A percentile compares a stretch with the other conserved stretches of the same genome.
These are phyloP conservation scores for Drosophila birchii DNA, from an alignment of 2,888 invertebrate species.

Conservation along the genomic window DNA sequence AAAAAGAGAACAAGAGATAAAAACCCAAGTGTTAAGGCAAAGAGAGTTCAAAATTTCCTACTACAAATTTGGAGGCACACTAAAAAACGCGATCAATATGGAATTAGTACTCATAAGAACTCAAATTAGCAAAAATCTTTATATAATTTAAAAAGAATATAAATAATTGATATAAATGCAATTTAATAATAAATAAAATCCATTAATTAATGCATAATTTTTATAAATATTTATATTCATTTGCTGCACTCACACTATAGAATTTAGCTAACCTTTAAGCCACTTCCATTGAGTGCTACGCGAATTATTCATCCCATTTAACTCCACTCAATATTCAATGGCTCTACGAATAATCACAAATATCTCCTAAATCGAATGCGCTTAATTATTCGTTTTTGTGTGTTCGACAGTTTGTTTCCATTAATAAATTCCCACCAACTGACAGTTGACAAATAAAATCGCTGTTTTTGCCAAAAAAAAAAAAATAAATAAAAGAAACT, in stretches of 20 bases:
- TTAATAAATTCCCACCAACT: conserved; percentile 49
- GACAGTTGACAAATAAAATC: conserved; percentile 49
- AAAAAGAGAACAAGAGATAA: background rate
- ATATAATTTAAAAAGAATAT: too few species aligned
- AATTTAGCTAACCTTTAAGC: conserved; percentile 13
- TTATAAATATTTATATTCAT: background rate
- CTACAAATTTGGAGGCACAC: background rate
- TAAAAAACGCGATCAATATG: too few species aligned
- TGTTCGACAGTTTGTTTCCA: conserved; percentile 49
- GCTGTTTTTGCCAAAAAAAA: conserved; percentile 33
- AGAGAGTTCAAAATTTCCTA: background rate
- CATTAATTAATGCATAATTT: too few species aligned
- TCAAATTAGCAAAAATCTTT: too few species aligned
- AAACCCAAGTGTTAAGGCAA: background rate
- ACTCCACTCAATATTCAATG: conserved; percentile 31
- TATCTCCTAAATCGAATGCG: conserved; percentile 9
- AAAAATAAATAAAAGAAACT: conserved; percentile 33
- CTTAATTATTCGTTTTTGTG: conserved; percentile 39
- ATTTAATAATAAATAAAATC: background rate
- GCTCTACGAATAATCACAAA: conserved; percentile 15
- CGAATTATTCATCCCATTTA: conserved; percentile 20
- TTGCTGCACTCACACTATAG: background rate
- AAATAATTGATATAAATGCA: background rate
- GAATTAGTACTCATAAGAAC: background rate
- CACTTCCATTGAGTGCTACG: background rate